These are phyloP conservation scores for Sardinella longiceps DNA, from an alignment of 2,797 vertebrate genomes.

Conservation along the genomic window DNA sequence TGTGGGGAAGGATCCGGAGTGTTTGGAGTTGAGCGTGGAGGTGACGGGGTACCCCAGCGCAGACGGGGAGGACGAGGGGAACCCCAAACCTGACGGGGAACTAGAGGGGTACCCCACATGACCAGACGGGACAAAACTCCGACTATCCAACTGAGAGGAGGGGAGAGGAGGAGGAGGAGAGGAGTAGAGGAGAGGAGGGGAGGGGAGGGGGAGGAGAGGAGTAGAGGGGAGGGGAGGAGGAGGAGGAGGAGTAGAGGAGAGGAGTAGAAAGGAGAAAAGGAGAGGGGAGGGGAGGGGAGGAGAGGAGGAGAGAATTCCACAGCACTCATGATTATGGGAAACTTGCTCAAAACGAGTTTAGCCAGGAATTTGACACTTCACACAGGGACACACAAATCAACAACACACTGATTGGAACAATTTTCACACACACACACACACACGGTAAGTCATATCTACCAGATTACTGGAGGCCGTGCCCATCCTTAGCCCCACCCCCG, in stretches of 20 bases:
- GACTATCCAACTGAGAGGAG: conserved; percentile 70
- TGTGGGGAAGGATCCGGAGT: conserved; percentile 55
- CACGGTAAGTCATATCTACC: conserved; percentile 51
- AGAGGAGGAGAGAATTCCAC: conserved; percentile 39
- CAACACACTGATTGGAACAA: neutral
- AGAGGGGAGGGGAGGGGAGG: conserved; percentile 4
- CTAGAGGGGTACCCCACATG: conserved; percentile 71
- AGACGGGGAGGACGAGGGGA: conserved; percentile 72
- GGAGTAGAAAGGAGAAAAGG: too few species aligned
- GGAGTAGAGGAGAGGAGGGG: conserved; percentile 44
- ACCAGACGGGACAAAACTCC: conserved; percentile 65
- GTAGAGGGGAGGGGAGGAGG: conserved; percentile 21
- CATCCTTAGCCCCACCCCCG: conserved; percentile 65
- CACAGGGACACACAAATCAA: neutral
- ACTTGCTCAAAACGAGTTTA: neutral
- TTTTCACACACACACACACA: conserved; percentile 15
- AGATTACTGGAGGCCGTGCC: conserved; percentile 62
- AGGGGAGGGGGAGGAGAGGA: neutral
- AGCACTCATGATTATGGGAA: neutral
- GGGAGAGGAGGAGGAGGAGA: conserved; percentile 42
- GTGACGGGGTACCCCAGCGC: conserved; percentile 73
- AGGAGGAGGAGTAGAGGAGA: conserved; percentile 27
- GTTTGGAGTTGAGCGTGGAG: conserved; percentile 72
- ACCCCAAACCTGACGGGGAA: conserved; percentile 67
- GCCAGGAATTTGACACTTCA: neutral